Percentiles rank a stretch among this genome's conserved stretches.
phyloP scores from a whole-genome alignment of 2,888 invertebrate species.

The Ormyrus nitidulus region DNA sequence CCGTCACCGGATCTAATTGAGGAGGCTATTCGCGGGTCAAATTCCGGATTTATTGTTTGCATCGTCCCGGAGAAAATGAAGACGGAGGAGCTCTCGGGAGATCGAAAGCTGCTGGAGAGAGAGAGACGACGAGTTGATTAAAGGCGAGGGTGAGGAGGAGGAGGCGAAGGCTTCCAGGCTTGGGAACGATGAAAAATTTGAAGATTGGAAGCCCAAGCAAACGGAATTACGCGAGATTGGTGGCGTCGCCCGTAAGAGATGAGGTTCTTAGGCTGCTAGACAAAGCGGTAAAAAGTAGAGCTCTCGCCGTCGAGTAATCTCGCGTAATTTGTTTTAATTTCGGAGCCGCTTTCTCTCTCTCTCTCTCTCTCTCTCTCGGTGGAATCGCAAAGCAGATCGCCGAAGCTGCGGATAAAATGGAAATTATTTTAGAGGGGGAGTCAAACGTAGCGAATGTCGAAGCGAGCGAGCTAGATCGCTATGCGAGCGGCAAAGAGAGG shows the following conservation, averaged over 20 bases:
- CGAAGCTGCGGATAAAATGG: no score
- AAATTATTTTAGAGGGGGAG: no score
- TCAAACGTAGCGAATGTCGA: no score
- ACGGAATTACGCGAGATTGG: neutral
- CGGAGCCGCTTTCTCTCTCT: neutral
- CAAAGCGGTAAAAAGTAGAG: neutral
- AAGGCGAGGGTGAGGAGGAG: neutral
- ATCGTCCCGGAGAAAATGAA: slow-evolving; percentile 17
- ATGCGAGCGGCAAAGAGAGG: no score
- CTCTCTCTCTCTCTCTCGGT: no score
- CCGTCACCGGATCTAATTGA: slow-evolving; percentile 42
- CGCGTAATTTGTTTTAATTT: slow-evolving; percentile 18
- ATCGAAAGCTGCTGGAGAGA: neutral
- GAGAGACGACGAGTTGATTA: slow-evolving; percentile 6
- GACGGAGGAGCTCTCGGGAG: slow-evolving; percentile 25
- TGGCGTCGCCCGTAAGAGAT: neutral
- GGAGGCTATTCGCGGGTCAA: slow-evolving; percentile 8
- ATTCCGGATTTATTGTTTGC: no score
- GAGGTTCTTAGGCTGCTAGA: neutral
- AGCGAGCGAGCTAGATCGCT: no score
- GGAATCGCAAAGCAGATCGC: no score
- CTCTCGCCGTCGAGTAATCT: neutral
- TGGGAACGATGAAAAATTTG: slow-evolving; percentile 32
- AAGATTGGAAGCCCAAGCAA: neutral
- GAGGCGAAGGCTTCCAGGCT: neutral